These are phyloP conservation scores for Folsomia candida DNA, from an alignment of 2,888 invertebrate genomes.

Conservation along the genomic window DNA sequence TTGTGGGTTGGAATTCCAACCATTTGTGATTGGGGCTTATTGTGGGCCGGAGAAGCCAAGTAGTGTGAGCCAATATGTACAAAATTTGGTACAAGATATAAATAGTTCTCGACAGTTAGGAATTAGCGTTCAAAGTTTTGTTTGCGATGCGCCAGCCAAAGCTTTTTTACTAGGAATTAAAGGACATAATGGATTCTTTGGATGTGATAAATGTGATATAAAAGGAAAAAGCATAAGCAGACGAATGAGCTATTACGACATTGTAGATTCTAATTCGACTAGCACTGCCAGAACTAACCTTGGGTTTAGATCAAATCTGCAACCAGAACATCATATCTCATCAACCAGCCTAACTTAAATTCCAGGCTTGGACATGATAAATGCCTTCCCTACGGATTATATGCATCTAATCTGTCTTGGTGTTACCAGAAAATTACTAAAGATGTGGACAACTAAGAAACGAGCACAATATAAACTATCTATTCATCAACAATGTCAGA, in stretches of 20 bases:
- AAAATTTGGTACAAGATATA: not conserved
- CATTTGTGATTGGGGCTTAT: conserved; percentile 15
- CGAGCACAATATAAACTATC: not conserved
- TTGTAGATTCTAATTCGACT: not conserved
- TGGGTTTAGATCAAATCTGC: conserved; percentile 9
- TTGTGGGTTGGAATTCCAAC: not conserved
- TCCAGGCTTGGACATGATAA: conserved; percentile 13
- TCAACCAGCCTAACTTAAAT: conserved; percentile 1
- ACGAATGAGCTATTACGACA: not conserved
- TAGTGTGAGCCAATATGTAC: not conserved
- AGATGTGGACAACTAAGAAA: conserved; percentile 18
- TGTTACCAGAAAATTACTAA: too few species aligned
- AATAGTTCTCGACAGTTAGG: not conserved
- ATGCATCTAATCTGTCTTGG: too few species aligned
- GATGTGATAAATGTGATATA: conserved; percentile 11
- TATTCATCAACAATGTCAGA: not conserved
- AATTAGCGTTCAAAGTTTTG: conserved; percentile 11
- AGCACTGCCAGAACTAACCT: not conserved
- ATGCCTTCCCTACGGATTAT: conserved; percentile 21
- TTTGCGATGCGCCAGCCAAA: too few species aligned
- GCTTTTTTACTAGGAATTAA: conserved; percentile 10
- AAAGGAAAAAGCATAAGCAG: conserved; percentile 4
- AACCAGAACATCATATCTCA: conserved; percentile 26
- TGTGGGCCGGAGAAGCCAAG: conserved; percentile 1
- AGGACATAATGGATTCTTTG: conserved; percentile 14